These are phyloP conservation scores for Sepioteuthis lessoniana DNA, from an alignment of 2,888 invertebrate species.

Conservation along the genomic window DNA sequence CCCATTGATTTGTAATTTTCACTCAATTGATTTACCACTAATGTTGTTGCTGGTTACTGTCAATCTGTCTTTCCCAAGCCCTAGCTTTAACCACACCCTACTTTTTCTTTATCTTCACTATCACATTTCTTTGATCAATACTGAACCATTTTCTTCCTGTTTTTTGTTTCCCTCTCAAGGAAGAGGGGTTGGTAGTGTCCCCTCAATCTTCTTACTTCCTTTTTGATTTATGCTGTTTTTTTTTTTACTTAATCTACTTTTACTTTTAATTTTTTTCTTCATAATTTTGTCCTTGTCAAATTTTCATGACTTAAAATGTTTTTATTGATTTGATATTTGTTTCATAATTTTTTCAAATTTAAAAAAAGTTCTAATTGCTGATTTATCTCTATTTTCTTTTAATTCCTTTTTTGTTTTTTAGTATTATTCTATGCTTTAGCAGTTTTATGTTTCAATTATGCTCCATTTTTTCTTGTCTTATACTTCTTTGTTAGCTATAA, in stretches of 20 bases:
- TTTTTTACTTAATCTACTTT: no score
- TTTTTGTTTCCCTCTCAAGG: not conserved
- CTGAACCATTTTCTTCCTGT: not conserved
- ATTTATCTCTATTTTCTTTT: not conserved
- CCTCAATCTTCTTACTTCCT: not conserved
- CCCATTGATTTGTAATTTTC: not conserved
- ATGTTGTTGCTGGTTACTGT: not conserved
- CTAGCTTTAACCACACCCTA: not conserved
- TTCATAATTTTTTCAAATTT: not conserved
- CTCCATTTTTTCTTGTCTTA: no score
- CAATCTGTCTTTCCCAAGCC: not conserved
- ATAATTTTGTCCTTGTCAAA: no score
- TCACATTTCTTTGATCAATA: not conserved
- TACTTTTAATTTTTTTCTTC: no score
- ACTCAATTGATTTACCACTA: conserved; percentile 6
- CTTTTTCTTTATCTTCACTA: not conserved
- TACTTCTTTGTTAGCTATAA: no score
- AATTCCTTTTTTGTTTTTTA: not conserved
- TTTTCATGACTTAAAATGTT: not conserved
- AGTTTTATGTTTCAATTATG: no score
- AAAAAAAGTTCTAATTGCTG: not conserved
- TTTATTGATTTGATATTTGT: not conserved
- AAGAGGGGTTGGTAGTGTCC: no score
- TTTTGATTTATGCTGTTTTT: not conserved
- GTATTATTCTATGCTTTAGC: no score